Evolutionary conservation across 2,113 vertebrate genomes (phyloP), one percentile per base, ranked within the genome.

Genomic region (Speoplatyrhinus poulsoni): DNA sequence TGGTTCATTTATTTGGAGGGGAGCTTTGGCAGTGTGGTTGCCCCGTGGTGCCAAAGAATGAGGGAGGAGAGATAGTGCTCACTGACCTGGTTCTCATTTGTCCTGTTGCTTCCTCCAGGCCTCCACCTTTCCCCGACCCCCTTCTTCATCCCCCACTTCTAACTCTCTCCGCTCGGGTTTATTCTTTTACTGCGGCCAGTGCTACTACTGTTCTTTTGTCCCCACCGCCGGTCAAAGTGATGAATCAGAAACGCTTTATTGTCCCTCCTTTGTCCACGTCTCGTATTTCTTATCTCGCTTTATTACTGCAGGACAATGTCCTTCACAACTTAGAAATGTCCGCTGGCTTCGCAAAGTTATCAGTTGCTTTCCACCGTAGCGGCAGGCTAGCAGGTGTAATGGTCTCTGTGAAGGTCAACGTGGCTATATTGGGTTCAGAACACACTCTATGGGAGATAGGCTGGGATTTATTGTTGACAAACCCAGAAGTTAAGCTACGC

Each of bases 31-130:
- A 53, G 50, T 10, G 4, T 7, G 6, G 11, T 53, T 53, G 11
- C 50, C 11, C 50, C 3, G 3, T 6, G 50, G 50, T 53, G 50
- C 50, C 11, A 13, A 13, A 8, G 4, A 11, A 11, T 4, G 5
- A 13, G 50, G 50, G 50, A 12, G 76, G 61, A 61, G 67, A 9
- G 17, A 59, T 36, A 33, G 33, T 73, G 76, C 60, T 77, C 74
- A 71, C 72, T 87, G 82, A 83, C 83, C 82, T 82, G 81, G 69
- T 78, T 85, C 77, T 86, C 75, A 79, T 70, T 60, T 77, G 85
- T 77, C 63, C 67, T 46, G 9, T 73, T 59, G 69, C 26, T 54
- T 16, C 57, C 61, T 61, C 57, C 50, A 60, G 49, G 15, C 68
- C 67, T 10, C 73, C 50, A 63, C 66, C 68, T 46, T 41, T 67